Base-by-base conservation (phyloP, 2,888 invertebrate genomes). In the Sepiola atlantica region DNA sequence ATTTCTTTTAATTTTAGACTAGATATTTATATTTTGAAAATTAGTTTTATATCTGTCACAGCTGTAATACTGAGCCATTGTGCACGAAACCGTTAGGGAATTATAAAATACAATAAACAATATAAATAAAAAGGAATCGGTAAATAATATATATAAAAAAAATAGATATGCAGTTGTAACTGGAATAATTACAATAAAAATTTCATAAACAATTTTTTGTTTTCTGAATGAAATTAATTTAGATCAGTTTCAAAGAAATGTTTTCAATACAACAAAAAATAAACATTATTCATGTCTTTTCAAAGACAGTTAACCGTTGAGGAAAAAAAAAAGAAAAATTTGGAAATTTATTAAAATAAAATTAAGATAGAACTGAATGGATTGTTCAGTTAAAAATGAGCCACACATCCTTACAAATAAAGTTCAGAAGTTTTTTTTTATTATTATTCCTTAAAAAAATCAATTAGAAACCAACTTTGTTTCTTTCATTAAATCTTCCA, bases 101-200 rank as follows among this genome's bases (percentile, higher is more conserved):
- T 77, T 77, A 77, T n/a, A 77, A 77, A 77, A 77, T 77, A 77
- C 77, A 77, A 77, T 77, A 77, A 77, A 77, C 77, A 77, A 61
- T 28, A 77, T 77, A 77, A n/a, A 77, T 77, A n/a, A 21, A 61
- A 77, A 77, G 12, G n/a, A 77, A 77, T 32, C n/a, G 32, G 77
- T 77, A 32, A 77, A 77, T 77, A 32, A n/a, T 16, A 77, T 77
- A 77, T 45, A 45, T 45, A 77, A n/a, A 77, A 77, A n/a, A 77
- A 32, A 14, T 28, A 28, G 24, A 77, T 77, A 77, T 77, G 77
- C 77, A n/a, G 77, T 77, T 32, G 77, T 77, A 77, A 77, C 77
- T n/a, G 77, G 77, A 77, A 77, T 77, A 77, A 77, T 77, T 77
- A 77, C 77, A 77, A 77, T 77, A 77, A 77, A 77, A 77, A 77